Conservation (phyloP, 2,888 invertebrate species). For the Mylabris sibirica region DNA sequence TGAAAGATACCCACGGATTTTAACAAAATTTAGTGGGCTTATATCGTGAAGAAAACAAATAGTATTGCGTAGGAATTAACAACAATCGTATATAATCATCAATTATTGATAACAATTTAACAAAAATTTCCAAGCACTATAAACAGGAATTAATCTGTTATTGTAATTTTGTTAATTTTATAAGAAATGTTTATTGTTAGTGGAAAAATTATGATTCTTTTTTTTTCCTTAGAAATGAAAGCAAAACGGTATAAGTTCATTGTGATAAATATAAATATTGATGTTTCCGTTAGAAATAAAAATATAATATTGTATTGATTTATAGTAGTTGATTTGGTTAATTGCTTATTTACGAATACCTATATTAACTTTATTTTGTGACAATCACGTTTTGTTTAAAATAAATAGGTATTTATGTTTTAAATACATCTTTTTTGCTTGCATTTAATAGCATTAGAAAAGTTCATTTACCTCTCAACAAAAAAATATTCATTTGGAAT, state of each 20-base stretch:
- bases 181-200: too few species aligned
- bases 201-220: too few species aligned
- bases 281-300: not conserved
- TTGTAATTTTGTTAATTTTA: too few species aligned
- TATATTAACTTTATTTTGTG: not conserved
- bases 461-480: not conserved
- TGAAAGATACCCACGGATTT: not conserved
- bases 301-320: not conserved
- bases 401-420: not conserved
- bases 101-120: not conserved
- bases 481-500: not conserved
- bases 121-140: not conserved
- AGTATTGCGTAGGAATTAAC: not conserved
- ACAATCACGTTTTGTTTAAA: not conserved
- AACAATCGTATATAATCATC: not conserved
- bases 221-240: not conserved
- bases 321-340: not conserved
- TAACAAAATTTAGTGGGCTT: not conserved
- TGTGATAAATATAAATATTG: not conserved
- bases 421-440: not conserved
- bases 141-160: not conserved
- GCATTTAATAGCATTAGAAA: not conserved
- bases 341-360: not conserved
- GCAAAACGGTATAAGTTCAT: not conserved
- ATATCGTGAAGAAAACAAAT: not conserved